Conservation (phyloP, 1,140 invertebrate species). For the Monochamus saltuarius region DNA sequence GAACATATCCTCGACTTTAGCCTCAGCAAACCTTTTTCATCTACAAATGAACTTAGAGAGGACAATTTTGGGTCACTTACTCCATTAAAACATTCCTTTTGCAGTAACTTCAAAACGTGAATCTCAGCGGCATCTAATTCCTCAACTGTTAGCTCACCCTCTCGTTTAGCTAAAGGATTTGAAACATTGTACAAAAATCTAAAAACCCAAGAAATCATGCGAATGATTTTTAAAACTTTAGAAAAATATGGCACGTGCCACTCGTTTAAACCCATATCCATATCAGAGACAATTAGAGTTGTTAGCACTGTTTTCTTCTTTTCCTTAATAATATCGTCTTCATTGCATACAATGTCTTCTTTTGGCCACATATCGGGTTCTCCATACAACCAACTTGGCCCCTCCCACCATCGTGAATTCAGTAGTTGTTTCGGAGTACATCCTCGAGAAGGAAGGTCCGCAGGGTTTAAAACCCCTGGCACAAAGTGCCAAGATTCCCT, state of each 20-base stretch:
- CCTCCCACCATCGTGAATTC: conserved; percentile 42
- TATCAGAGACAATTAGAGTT: no score
- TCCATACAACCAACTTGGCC: conserved; percentile 41
- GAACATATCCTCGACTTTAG: no score
- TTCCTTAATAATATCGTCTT: conserved; percentile 23
- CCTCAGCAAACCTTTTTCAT: no score
- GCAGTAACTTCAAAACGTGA: no score
- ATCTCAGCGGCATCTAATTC: conserved; percentile 35
- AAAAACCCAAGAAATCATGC: no score
- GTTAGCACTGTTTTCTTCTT: conserved; percentile 14
- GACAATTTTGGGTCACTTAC: no score
- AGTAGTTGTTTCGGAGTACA: conserved; percentile 33
- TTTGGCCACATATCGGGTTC: conserved; percentile 32
- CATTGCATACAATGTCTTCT: neutral
- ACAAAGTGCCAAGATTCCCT: conserved; percentile 45
- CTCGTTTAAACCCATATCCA: no score
- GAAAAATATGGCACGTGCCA: no score
- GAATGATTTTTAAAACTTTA: no score
- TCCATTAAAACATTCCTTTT: no score
- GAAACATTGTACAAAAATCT: no score
- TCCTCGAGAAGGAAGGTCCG: conserved; percentile 50
- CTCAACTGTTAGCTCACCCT: conserved; percentile 22
- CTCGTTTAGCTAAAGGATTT: conserved; percentile 18
- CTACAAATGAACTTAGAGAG: no score
- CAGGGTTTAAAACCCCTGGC: conserved; percentile 49